Percentiles rank a stretch among this genome's conserved stretches.
These are phyloP conservation scores for Crocodylus rhombifer DNA, from an alignment of 2,797 vertebrate species.

Conservation along the genomic window DNA sequence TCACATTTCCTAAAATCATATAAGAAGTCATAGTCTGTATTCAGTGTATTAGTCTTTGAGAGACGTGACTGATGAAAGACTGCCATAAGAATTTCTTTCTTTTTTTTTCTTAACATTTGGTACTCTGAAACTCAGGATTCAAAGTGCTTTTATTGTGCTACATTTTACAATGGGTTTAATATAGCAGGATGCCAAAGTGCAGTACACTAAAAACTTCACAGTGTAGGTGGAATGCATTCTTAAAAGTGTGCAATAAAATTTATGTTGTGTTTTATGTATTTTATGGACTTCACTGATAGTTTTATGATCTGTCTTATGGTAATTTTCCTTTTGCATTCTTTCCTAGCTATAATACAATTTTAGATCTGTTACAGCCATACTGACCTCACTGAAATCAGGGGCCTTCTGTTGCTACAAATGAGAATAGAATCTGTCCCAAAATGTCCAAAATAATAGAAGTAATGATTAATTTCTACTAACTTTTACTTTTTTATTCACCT, in stretches of 20 bases:
- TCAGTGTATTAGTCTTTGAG: conserved; percentile 76
- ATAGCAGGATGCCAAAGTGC: conserved; percentile 81
- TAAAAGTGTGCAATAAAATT: conserved; percentile 72
- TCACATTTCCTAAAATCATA: conserved; percentile 69
- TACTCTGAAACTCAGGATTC: conserved; percentile 80
- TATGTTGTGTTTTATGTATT: conserved; percentile 69
- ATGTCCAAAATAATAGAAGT: conserved; percentile 39
- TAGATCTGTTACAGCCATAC: conserved; percentile 17
- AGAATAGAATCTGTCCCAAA: neutral
- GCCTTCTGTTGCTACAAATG: conserved; percentile 9
- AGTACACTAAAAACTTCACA: conserved; percentile 79
- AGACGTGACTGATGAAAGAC: conserved; percentile 76
- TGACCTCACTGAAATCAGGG: conserved; percentile 15
- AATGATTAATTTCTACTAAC: conserved; percentile 46
- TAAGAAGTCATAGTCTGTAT: conserved; percentile 78
- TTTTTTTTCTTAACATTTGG: conserved; percentile 82
- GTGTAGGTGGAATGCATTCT: conserved; percentile 76
- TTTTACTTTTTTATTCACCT: conserved; percentile 58
- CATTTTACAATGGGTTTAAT: conserved; percentile 83
- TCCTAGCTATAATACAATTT: conserved; percentile 42
- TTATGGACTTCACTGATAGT: conserved; percentile 63
- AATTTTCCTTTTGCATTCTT: conserved; percentile 65
- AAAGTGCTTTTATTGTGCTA: conserved; percentile 81
- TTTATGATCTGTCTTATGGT: conserved; percentile 54
- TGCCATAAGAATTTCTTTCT: conserved; percentile 79